phyloP scores from a whole-genome alignment of 2,113 vertebrate genomes.

The Tyto alba region DNA sequence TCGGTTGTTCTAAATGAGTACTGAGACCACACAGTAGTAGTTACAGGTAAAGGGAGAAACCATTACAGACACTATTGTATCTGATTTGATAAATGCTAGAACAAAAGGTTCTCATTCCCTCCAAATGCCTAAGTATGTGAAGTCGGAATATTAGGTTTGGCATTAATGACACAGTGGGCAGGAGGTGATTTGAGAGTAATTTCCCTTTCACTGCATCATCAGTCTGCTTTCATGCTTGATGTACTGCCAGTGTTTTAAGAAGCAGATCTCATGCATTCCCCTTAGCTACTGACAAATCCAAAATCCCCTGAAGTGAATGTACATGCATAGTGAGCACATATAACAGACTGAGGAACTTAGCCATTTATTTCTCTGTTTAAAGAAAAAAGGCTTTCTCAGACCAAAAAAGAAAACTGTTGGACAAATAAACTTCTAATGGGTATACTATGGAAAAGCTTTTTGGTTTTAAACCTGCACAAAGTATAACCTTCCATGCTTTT shows the following conservation, averaged over 20 bases:
- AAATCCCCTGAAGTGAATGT: not conserved
- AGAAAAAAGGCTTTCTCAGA: not conserved
- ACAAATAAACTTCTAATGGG: not conserved
- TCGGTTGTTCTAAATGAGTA: not conserved
- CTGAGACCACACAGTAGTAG: not conserved
- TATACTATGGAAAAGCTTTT: not conserved
- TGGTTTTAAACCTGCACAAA: not conserved
- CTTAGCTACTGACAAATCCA: not conserved
- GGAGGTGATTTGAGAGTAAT: not conserved
- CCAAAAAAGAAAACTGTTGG: not conserved
- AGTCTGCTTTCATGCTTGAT: not conserved
- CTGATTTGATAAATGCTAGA: not conserved
- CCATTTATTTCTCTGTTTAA: not conserved
- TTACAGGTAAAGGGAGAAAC: not conserved
- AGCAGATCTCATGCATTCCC: not conserved
- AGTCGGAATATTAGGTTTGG: slow-evolving; percentile 5
- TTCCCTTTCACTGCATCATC: not conserved
- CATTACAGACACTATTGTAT: not conserved
- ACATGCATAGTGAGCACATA: not conserved
- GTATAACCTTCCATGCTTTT: not conserved
- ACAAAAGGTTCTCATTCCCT: not conserved
- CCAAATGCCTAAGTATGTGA: not conserved
- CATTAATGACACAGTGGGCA: not conserved
- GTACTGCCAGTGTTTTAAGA: not conserved
- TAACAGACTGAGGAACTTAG: not conserved